phyloP scores from a whole-genome alignment of 2,888 invertebrate species.

The Pegoplata infirma region DNA sequence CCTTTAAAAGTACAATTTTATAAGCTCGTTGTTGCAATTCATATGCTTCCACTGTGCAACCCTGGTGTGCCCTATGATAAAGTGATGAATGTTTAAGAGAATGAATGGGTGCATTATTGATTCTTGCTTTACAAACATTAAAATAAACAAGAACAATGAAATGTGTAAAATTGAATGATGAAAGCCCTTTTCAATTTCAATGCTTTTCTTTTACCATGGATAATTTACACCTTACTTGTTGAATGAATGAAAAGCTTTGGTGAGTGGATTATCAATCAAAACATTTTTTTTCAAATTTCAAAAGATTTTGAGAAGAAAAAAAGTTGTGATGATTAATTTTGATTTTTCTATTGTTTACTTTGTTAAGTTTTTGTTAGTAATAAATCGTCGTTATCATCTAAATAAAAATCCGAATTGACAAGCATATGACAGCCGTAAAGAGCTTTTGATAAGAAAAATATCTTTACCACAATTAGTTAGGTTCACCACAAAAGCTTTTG shows the following conservation, averaged over 20 bases:
- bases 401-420: background rate
- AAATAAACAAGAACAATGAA: background rate
- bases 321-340: constrained; percentile 22
- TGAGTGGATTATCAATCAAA: constrained; percentile 42
- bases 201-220: constrained; percentile 12
- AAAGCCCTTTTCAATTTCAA: constrained; percentile 14
- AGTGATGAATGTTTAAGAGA: background rate
- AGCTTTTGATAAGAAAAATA: constrained; percentile 3
- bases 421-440: background rate
- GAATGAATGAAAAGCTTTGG: constrained; percentile 42
- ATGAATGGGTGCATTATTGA: constrained; percentile 25
- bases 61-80: background rate
- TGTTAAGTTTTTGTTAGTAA: background rate
- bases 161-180: constrained; percentile 12
- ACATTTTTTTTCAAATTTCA: constrained; percentile 1
- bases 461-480: background rate
- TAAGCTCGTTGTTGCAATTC: too few species aligned
- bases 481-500: background rate
- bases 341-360: background rate
- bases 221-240: constrained; percentile 41
- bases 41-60: too few species aligned
- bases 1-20: too few species aligned
- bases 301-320: background rate
- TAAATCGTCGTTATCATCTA: background rate
- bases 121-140: constrained; percentile 17